These are phyloP conservation scores for Clistopyga incitator DNA, from an alignment of 2,888 invertebrate species.

Conservation along the genomic window DNA sequence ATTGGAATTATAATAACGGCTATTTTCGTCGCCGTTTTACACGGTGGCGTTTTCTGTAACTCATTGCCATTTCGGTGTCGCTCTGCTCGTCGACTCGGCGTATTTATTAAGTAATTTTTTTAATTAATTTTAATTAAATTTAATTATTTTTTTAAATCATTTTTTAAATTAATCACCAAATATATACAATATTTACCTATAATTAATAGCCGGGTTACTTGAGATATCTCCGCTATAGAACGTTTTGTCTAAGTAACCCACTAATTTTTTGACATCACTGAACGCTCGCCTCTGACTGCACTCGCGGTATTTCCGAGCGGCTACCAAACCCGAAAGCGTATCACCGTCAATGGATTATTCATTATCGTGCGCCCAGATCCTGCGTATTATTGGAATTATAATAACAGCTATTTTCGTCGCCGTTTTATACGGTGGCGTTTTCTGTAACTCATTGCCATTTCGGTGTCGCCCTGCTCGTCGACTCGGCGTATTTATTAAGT, in stretches of 20 bases:
- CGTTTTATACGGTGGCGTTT: not conserved
- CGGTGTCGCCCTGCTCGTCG: not conserved
- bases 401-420: not conserved
- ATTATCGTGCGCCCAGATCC: not conserved
- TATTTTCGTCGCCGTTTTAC: not conserved
- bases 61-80: not conserved
- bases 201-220: too few species aligned
- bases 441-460: not conserved
- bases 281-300: slow-evolving; percentile 63
- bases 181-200: too few species aligned
- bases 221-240: too few species aligned
- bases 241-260: too few species aligned
- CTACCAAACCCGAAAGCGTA: slow-evolving; percentile 16
- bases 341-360: slow-evolving; percentile 50
- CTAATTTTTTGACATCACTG: slow-evolving; percentile 80
- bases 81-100: not conserved
- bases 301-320: slow-evolving; percentile 29
- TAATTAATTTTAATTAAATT: too few species aligned
- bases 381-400: not conserved
- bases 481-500: too few species aligned
- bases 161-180: too few species aligned
- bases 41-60: not conserved
- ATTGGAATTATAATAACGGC: not conserved
- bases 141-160: too few species aligned
- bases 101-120: too few species aligned